These are phyloP conservation scores for Dreissena polymorpha DNA, from an alignment of 1,140 invertebrate genomes.

Conservation along the genomic window DNA sequence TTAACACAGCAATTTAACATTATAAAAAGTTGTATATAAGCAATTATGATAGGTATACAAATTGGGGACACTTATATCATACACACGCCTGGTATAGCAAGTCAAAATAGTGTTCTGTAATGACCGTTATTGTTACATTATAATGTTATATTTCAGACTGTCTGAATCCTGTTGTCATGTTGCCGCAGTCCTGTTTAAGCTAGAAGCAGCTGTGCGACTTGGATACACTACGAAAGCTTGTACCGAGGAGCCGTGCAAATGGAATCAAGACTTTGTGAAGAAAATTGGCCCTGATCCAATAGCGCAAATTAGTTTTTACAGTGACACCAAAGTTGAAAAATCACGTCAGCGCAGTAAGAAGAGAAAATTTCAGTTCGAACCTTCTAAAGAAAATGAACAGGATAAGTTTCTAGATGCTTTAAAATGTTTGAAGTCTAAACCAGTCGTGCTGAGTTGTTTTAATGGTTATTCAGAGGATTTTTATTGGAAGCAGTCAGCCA, in stretches of 20 bases:
- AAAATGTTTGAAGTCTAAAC: neutral
- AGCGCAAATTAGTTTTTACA: neutral
- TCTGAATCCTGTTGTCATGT: slow-evolving; percentile 43
- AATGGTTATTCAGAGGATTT: neutral
- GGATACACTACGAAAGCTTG: slow-evolving; percentile 4
- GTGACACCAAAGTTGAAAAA: neutral
- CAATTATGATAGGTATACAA: neutral
- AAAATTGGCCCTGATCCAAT: slow-evolving; percentile 28
- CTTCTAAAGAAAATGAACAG: slow-evolving; percentile 15
- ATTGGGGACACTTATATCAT: neutral
- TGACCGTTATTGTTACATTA: neutral
- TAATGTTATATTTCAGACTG: slow-evolving; percentile 30
- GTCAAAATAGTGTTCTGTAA: too few species aligned
- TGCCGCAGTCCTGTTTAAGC: slow-evolving; percentile 38
- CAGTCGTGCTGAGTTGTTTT: neutral
- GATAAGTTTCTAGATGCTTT: neutral
- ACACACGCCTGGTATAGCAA: neutral
- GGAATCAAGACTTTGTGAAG: slow-evolving; percentile 54
- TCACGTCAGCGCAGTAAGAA: neutral
- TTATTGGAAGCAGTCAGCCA: neutral
- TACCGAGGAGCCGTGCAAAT: slow-evolving; percentile 23
- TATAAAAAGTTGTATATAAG: neutral
- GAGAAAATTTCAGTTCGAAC: neutral
- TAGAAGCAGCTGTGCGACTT: slow-evolving; percentile 32
- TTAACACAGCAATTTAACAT: neutral